Evolutionary conservation across 2,888 invertebrate species (phyloP), one percentile per base, ranked within the genome.

Genomic region (Drosophila cognata): DNA sequence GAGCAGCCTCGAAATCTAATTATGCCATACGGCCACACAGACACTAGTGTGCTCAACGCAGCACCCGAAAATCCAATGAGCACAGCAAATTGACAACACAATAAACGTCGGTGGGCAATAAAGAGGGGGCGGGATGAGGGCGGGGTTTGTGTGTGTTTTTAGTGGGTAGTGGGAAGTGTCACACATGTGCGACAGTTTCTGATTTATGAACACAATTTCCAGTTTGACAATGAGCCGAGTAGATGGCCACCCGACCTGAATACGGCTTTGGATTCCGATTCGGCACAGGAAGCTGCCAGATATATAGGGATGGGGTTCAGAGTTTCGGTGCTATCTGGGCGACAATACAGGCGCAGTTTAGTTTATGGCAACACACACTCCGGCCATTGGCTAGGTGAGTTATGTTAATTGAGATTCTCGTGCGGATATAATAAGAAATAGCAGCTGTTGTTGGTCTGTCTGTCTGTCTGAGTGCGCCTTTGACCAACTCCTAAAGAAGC

Each of bases 151-250:
- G 21, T 46, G 21, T 46, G 46, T 25, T 52, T 56, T 53, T n/a
- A 29, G 69, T 11, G 10, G 38, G n/a, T n/a, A 16, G 28, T 21
- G 35, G 66, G 68, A 50, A 25, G 79, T 86, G 77, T 81, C 86
- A 84, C 86, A 85, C 87, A 86, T 82, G 82, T 84, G 84, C 82
- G 88, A 84, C 88, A 85, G 81, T 82, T 86, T 85, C 84, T 87
- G 87, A 87, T 87, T 87, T 87, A 87, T 87, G 88, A 88, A 87
- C 88, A 88, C 85, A 86, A 87, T 88, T 87, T 87, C 86, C 87
- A 86, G 76, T 79, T 80, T 87, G 87, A 88, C 87, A 87, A 84
- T 88, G 81, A 82, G 81, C 70, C 77, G 71, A 73, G 71, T 74
- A 56, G 53, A 58, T 65, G 66, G 51, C 55, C 31, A 21, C 62